Evolutionary conservation across 2,888 invertebrate genomes (phyloP), one percentile per base, ranked within the genome.

Genomic region (Physocephala rufipes): DNA sequence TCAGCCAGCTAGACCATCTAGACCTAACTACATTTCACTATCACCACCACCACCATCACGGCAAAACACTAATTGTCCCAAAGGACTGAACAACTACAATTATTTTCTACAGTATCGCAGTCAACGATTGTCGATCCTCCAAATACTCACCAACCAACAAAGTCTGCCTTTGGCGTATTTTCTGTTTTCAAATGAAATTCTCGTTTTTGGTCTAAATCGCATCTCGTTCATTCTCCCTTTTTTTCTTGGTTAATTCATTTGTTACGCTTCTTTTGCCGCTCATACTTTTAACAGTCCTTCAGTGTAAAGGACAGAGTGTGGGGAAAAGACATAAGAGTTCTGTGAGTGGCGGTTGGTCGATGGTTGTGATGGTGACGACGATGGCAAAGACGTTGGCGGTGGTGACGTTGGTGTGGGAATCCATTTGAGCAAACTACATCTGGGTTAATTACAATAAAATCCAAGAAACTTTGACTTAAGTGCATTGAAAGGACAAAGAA

Each of bases 391-490:
- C n/a, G n/a, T n/a, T n/a, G n/a, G n/a, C n/a, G n/a, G n/a, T n/a
- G n/a, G 36, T 9, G 36, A 36, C 36, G 36, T 4, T 36, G 36
- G 36, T 36, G 36, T 9, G 9, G 36, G 9, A 36, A 9, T 36
- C 36, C 36, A 36, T 36, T 36, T 36, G 36, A 36, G 9, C 36
- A 36, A 36, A 59, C 55, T 13, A 28, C 16, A 61, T 61, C 16
- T 62, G 36, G 62, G 62, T 62, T 62, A 62, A 62, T 62, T 62
- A 62, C 62, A 62, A 19, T 62, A 62, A 62, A 62, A 43, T 62
- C 21, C 62, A 21, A 62, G 62, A 62, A 62, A 62, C 62, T 62
- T 62, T 62, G 43, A 30, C 62, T 62, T 19, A 36, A 62, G 21
- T 19, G 30, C 43, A 55, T 55, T 26, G 28, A 55, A 55, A 55